Base-by-base conservation (phyloP, 2,888 invertebrate genomes). In the Xestia ashworthii region DNA sequence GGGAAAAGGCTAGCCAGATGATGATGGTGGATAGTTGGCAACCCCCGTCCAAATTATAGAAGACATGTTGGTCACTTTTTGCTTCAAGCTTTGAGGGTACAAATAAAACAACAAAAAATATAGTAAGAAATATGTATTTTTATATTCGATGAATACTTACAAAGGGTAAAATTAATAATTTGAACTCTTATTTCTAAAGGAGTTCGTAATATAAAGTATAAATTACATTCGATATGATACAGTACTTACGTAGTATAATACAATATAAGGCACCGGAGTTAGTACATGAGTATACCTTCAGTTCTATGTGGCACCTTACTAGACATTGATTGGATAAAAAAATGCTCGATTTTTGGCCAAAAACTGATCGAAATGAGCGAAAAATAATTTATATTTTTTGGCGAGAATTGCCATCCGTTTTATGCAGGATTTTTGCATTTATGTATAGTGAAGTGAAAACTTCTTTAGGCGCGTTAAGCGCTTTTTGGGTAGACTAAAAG, bases 191-290 rank as follows among this genome's bases (percentile, higher is more conserved):
- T 86, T 89, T 88, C 89, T 90, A 89, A 89, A 74, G 80, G 90
- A 92, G 92, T 87, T 91, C 89, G 80, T 89, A 80, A 69, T 50
- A 89, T 85, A 87, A 92, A 92, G 92, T 93, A 95, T 96, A 95
- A 96, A 95, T 95, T 94, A 95, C 90, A 95, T 90, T 92, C 91
- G 90, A 93, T 93, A 93, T 90, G 90, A 93, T 94, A 89, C 92
- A 92, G 89, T 66, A 79, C 79, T 91, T 91, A 91, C 91, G 89
- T 94, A 93, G 89, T 94, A 93, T 93, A 90, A 92, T 93, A 94
- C 93, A 94, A 90, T 87, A 88, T 92, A 94, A 95, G 96, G 95
- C 96, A 95, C 95, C 95, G 89, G 90, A 90, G 89, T 89, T 82
- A 88, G 84, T 88, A 89, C 87, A 90, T 93, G 94, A 94, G 94